These are phyloP conservation scores for Papilio dardanus DNA, from an alignment of 1,140 invertebrate species.

Conservation along the genomic window DNA sequence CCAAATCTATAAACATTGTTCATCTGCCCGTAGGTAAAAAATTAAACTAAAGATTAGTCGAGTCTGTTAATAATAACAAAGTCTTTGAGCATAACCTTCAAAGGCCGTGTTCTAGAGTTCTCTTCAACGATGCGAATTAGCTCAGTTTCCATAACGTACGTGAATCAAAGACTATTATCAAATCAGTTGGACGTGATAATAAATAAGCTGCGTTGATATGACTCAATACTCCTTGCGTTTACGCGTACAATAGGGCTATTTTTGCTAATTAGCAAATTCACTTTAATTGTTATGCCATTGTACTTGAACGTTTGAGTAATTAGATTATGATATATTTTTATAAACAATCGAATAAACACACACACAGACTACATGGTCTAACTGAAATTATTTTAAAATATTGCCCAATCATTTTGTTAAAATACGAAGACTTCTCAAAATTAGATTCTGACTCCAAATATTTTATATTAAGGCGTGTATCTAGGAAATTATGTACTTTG, in stretches of 20 bases:
- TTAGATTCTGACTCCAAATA: no score
- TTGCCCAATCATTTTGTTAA: background rate
- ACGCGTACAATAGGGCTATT: background rate
- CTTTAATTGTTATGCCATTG: background rate
- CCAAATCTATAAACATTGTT: background rate
- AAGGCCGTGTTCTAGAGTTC: conserved; percentile 68
- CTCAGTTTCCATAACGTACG: conserved; percentile 56
- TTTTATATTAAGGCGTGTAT: no score
- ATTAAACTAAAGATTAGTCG: conserved; percentile 26
- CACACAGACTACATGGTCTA: no score
- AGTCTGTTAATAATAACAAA: conserved; percentile 39
- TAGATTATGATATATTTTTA: background rate
- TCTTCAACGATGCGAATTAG: conserved; percentile 54
- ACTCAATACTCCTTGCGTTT: conserved; percentile 23
- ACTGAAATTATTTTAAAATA: no score
- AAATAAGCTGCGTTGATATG: conserved; percentile 18
- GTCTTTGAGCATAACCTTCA: conserved; percentile 62
- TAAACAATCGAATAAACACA: no score
- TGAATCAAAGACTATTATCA: conserved; percentile 45
- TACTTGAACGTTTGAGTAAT: background rate
- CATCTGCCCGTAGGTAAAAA: conserved; percentile 35
- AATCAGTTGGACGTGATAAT: conserved; percentile 36
- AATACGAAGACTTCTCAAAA: no score
- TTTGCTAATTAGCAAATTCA: conserved; percentile 26
- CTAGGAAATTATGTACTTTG: background rate